Base-by-base conservation (phyloP, 2,888 invertebrate genomes). In the Pantelozetes paolii region DNA sequence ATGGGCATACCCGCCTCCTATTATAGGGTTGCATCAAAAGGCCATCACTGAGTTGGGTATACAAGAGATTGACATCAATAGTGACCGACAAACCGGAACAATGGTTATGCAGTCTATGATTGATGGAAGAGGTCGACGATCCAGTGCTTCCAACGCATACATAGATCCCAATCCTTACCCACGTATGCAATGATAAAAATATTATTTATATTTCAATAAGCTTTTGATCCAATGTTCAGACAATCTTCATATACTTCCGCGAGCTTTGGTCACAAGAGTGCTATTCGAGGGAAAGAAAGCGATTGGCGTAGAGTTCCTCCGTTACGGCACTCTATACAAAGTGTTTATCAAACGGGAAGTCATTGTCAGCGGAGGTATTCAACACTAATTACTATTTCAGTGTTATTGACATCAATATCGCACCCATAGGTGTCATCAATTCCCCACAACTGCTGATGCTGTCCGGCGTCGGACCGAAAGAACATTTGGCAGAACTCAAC, bases 121-220 rank as follows among this genome's bases (percentile, higher is more conserved):
- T 11, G 20, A 64, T 8, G 0, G 0, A 15, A 45, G 8, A 0
- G 69, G 69, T 28, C 1, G 23, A 18, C 40, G 69, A 0, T 26
- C 42, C 1, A 28, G 45, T 23, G 18, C 69, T 26, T 20, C 26
- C 26, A 69, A 42, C 15, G 69, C 26, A 15, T 69, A 45, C 36
- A 18, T 69, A 3, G 69, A 69, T 26, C 69, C 69, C 11, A 69
- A 69, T 45, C 45, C 45, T 1, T 42, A 69, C 26, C 45, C 45
- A 1, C 30, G 45, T 45, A 15, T 13, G 18, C 15, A 15, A 11
- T 45, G 18, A 11, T 13, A 2, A 45, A 45, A 45, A 20, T 54
- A 20, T 26, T 20, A 9, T 54, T 9, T 28, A 54, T 54, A 9
- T 54, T 54, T 9, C 3, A 54, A 54, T 28, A 11, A n/a, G 26